Conservation (phyloP, 2,888 invertebrate species). For the Dicyrtoma fusca region DNA sequence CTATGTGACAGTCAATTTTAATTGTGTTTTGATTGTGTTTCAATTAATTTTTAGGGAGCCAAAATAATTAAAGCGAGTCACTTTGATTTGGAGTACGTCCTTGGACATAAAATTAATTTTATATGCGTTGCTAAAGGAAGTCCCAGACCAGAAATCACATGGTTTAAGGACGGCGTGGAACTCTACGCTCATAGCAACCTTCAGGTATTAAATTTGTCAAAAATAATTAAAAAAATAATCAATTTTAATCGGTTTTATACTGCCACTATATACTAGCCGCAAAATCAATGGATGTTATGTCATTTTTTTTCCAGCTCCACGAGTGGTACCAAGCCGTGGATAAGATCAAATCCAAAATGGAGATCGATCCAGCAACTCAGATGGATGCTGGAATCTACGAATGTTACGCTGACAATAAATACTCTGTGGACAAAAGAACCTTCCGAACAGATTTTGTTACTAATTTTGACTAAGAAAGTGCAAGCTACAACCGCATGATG, state of each 20-base stretch:
- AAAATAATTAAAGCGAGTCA: constrained; percentile 86
- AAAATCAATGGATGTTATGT: too few species aligned
- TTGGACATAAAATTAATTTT: constrained; percentile 93
- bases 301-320: constrained; percentile 81
- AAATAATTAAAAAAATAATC: constrained; percentile 9
- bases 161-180: constrained; percentile 94
- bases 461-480: constrained; percentile 72
- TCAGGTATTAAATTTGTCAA: constrained; percentile 69
- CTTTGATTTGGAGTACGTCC: constrained; percentile 89
- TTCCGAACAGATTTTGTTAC: constrained; percentile 93
- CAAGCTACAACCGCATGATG: too few species aligned
- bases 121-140: constrained; percentile 87
- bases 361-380: constrained; percentile 92
- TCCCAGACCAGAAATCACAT: constrained; percentile 82
- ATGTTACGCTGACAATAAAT: constrained; percentile 92
- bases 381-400: constrained; percentile 96
- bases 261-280: too few species aligned
- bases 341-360: constrained; percentile 86
- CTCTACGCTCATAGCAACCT: constrained; percentile 86
- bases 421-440: constrained; percentile 84
- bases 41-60: constrained; percentile 70
- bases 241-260: too few species aligned
- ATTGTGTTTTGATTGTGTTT: too few species aligned
- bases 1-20: too few species aligned
- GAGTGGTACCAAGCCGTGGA: constrained; percentile 84